phyloP scores from a whole-genome alignment of 2,113 vertebrate species.

The Xiphophorus hellerii region DNA sequence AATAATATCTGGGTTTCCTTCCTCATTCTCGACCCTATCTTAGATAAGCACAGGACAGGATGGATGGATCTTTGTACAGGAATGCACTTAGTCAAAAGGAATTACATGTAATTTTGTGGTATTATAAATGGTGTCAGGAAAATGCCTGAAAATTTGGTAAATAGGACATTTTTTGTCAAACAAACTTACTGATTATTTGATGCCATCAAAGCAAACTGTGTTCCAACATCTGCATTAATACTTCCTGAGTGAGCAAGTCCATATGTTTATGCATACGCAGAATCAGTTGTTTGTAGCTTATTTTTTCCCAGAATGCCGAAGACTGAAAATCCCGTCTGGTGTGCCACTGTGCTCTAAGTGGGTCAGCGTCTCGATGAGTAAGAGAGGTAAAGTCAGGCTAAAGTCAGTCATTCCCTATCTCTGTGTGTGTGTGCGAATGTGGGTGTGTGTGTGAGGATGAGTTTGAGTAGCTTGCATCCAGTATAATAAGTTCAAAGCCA shows the following conservation, averaged over 20 bases:
- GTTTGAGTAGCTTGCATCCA: slow-evolving; percentile 30
- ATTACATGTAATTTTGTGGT: background rate
- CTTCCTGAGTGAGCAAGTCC: slow-evolving; percentile 32
- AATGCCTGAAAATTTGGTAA: background rate
- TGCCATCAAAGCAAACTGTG: background rate
- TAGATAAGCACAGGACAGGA: background rate
- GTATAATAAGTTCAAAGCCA: slow-evolving; percentile 5
- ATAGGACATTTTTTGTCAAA: background rate
- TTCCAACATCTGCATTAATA: slow-evolving; percentile 29
- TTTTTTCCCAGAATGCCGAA: slow-evolving; percentile 60
- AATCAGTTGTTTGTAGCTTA: slow-evolving; percentile 56
- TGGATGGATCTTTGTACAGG: background rate
- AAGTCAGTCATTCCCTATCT: slow-evolving; percentile 36
- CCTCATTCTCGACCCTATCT: background rate
- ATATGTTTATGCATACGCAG: slow-evolving; percentile 30
- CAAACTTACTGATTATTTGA: background rate
- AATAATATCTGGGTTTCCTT: background rate
- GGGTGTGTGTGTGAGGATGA: slow-evolving; percentile 10
- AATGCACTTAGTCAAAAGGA: background rate
- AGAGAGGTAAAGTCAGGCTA: slow-evolving; percentile 66
- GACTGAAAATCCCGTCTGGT: slow-evolving; percentile 69
- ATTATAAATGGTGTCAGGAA: background rate
- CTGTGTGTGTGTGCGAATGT: slow-evolving; percentile 15
- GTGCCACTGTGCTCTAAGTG: slow-evolving; percentile 61
- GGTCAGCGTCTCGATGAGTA: slow-evolving; percentile 70